Evolutionary conservation across 2,888 invertebrate species (phyloP).

Genomic region (Drosophila conformis): DNA sequence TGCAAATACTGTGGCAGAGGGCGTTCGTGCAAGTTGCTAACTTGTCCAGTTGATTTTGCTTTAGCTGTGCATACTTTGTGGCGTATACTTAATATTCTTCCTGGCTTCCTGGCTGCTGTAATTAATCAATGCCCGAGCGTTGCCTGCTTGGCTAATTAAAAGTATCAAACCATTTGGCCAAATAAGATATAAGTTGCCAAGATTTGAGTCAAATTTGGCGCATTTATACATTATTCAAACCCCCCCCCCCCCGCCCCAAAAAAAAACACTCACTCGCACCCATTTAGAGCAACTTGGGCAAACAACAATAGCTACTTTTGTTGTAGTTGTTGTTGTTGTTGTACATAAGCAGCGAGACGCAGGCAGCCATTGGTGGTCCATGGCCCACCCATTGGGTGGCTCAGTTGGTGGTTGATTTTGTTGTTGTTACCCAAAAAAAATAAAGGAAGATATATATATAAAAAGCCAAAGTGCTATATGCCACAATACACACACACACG

Average conservation of each 20-base stretch:
- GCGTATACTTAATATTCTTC: constrained; percentile 50
- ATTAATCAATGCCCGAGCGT: constrained; percentile 38
- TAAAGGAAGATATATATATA: background rate
- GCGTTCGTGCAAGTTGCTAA: constrained; percentile 14
- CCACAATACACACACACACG: background rate
- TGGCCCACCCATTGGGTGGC: constrained; percentile 69
- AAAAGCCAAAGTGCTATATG: constrained; percentile 51
- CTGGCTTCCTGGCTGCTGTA: background rate
- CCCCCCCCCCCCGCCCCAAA: constrained; percentile 23
- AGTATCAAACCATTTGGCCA: constrained; percentile 26
- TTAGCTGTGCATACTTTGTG: constrained; percentile 30
- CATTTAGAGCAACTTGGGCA: constrained; percentile 54
- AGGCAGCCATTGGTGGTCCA: constrained; percentile 74
- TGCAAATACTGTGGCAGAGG: background rate
- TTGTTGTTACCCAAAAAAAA: constrained; percentile 43
- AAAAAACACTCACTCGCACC: constrained; percentile 13
- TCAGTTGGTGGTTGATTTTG: constrained; percentile 55
- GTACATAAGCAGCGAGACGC: constrained; percentile 62
- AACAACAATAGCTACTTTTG: constrained; percentile 37
- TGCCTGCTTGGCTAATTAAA: constrained; percentile 52
- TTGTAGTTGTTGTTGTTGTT: constrained; percentile 36
- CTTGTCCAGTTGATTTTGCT: constrained; percentile 11
- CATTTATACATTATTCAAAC: constrained; percentile 43
- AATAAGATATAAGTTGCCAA: constrained; percentile 27
- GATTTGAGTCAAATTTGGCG: constrained; percentile 28